Percentiles rank a stretch among this genome's conserved stretches.
Evolutionary conservation across 2,113 vertebrate genomes (phyloP).

Genomic region (Ursus arctos): DNA sequence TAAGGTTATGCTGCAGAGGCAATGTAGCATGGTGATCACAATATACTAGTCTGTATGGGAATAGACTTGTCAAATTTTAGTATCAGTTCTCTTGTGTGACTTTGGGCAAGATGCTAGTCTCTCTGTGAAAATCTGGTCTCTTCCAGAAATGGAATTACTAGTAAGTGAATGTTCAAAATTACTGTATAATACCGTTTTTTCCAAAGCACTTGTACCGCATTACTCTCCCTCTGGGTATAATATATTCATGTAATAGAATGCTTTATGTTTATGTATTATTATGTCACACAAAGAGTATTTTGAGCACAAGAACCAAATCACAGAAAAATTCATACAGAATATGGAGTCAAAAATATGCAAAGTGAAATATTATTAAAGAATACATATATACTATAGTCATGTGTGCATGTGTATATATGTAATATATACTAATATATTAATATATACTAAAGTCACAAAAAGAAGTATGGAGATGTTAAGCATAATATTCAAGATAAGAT

Average conservation of each 20-base stretch:
- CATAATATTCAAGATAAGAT: not conserved
- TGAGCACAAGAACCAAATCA: not conserved
- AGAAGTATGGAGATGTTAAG: not conserved
- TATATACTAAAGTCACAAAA: not conserved
- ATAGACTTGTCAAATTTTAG: not conserved
- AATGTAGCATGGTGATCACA: not conserved
- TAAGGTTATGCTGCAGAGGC: not conserved
- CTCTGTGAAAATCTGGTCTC: not conserved
- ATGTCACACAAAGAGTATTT: not conserved
- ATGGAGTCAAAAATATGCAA: not conserved
- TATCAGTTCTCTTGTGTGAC: not conserved
- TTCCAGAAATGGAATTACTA: not conserved
- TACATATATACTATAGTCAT: not conserved
- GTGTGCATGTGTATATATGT: not conserved
- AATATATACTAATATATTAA: not conserved
- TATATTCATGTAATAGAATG: not conserved
- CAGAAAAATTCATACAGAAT: not conserved
- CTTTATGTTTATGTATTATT: not conserved
- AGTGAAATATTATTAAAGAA: not conserved
- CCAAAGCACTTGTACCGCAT: not conserved
- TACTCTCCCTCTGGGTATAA: not conserved
- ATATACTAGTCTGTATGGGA: not conserved
- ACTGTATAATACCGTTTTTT: not conserved
- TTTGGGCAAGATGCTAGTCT: not conserved
- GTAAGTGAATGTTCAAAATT: slow-evolving; percentile 2